Base-by-base conservation (phyloP, 2,888 invertebrate genomes). In the Atethmia centrago region DNA sequence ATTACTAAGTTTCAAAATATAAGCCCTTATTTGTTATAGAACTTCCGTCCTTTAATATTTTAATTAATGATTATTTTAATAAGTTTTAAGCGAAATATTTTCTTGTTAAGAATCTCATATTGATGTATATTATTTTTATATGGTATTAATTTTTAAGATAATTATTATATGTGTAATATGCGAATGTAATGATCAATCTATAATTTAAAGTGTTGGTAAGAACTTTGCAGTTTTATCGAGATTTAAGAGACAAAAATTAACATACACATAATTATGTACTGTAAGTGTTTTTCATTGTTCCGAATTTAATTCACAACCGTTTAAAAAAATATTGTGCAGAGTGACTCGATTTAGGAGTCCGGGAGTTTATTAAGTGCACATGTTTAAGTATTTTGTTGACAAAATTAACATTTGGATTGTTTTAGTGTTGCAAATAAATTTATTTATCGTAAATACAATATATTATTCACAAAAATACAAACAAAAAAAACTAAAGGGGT, bases 21-120 rank as follows among this genome's bases (percentile, higher is more conserved):
- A 72, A 62, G 92, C 92, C 92, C 92, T 92, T 92, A 92, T 92
- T 91, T 89, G 90, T 90, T 90, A 86, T 80, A 80, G 78, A 83
- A 76, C 79, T 84, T 84, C 86, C 86, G 86, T 87, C 86, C 86
- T 81, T 78, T 36, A 66, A 72, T 77, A 75, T 85, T 80, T 80
- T 79, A 76, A 45, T 76, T 71, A 77, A 28, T 49, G 4, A 49
- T 75, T 75, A 75, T 65, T 71, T 83, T 73, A 65, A 68, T 78
- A 75, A 59, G 69, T 72, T 77, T 71, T 76, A 82, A 71, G 65
- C 31, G 16, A 64, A 71, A 74, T 75, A 64, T 77, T 76, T 77
- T 83, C 69, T 64, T 31, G 63, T 74, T 85, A 78, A 74, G 74
- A 61, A 75, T 83, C 81, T 82, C 79, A 59, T 65, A 61, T 31